Evolutionary conservation across 1,140 invertebrate genomes (phyloP), one percentile per base, ranked within the genome.

Genomic region (Agrilus planipennis): DNA sequence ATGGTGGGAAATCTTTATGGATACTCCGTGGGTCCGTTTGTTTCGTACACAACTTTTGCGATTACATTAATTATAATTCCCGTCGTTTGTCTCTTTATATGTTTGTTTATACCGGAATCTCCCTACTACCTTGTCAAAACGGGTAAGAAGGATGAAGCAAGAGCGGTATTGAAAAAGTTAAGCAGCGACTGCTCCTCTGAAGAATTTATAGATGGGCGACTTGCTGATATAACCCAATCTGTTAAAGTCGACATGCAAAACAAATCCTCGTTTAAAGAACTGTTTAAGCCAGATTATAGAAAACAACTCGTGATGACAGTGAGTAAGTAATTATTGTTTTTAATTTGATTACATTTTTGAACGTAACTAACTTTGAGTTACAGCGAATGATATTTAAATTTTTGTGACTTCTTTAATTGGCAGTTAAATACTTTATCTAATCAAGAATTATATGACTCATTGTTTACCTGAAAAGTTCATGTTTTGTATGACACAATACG

Each of bases 181-280:
- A 10, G 7, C 5, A 31, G 14, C 14, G 14, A 31, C 14, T 10
- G 5, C 14, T 6, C 14, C 5, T 7, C 7, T 31, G 29, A 9
- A 7, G 14, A 10, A 9, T 9, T 14, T 9, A 31, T 31, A 7
- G 14, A 31, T 15, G 14, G 14, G 14, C 29, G 29, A 14, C 6
- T 31, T 6, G 14, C 6, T 10, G 29, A 31, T 6, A 31, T 31
- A 6, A 14, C 7, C 7, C 5, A 31, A 31, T 10, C 14, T 6
- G 7, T 31, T 6, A 7, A 31, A 10, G 7, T 6, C 5, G 40
- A 46, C 35, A 21, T 42, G 19, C 27, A 44, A 18, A 43, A 38
- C 41, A 46, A 46, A 25, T 36, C 30, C 14, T 16, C 41, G 7
- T 39, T 40, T 16, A 14, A 21, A 17, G 15, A 31, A 12, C 39